Evolutionary conservation across 2,888 invertebrate genomes (phyloP).

Genomic region (Heliconius erato): DNA sequence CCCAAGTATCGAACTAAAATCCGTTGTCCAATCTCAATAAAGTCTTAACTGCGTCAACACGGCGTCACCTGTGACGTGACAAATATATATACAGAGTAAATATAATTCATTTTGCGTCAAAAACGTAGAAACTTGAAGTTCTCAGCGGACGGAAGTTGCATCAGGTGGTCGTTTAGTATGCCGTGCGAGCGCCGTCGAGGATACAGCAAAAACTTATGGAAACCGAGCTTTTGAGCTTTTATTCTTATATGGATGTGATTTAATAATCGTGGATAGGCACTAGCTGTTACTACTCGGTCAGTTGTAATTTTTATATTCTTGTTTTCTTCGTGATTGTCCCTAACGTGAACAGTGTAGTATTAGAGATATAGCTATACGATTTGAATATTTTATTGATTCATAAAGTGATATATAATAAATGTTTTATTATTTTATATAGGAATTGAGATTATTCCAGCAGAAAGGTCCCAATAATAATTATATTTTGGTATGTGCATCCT

Average conservation of each 20-base stretch:
- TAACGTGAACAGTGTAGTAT: no score
- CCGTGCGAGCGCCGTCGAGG: conserved; percentile 39
- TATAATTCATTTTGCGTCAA: conserved; percentile 31
- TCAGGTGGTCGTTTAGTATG: conserved; percentile 75
- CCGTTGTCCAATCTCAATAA: not conserved
- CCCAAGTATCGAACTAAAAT: not conserved
- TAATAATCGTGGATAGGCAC: not conserved
- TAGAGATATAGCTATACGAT: no score
- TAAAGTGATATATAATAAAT: no score
- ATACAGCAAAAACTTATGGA: conserved; percentile 49
- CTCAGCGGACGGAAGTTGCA: conserved; percentile 68
- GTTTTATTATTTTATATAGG: no score
- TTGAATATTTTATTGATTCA: no score
- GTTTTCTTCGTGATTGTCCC: not conserved
- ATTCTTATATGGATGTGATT: conserved; percentile 32
- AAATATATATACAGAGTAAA: not conserved
- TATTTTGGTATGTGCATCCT: no score
- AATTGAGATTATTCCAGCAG: no score
- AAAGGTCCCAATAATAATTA: no score
- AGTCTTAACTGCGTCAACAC: not conserved
- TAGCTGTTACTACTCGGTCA: not conserved
- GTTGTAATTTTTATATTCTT: not conserved
- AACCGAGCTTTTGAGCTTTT: conserved; percentile 42
- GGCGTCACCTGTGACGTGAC: not conserved
- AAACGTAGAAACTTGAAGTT: conserved; percentile 44